phyloP scores from a whole-genome alignment of 1,140 invertebrate genomes.

The Pomacea maculata region DNA sequence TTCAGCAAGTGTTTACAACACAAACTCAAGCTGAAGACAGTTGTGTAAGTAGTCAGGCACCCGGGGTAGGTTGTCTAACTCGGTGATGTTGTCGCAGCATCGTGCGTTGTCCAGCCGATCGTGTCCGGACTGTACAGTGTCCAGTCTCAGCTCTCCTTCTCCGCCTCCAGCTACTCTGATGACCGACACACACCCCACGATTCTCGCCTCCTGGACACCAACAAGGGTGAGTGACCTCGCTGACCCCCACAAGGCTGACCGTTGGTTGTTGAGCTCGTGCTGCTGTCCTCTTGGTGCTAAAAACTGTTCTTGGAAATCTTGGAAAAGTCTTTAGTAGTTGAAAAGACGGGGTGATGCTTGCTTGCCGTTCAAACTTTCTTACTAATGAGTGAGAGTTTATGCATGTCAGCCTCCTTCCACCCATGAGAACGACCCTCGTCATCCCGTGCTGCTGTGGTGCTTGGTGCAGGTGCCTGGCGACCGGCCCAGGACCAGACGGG shows the following conservation, averaged over 20 bases:
- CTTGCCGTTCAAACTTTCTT: too few relatives aligned
- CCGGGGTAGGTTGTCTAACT: not conserved
- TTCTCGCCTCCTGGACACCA: constrained; percentile 10
- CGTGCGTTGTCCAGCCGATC: constrained; percentile 38
- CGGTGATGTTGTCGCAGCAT: constrained; percentile 18
- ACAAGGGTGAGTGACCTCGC: not conserved
- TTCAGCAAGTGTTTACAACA: too few relatives aligned
- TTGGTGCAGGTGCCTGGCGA: constrained; percentile 38
- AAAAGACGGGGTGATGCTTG: too few relatives aligned
- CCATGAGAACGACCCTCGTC: too few relatives aligned
- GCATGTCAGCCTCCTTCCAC: too few relatives aligned
- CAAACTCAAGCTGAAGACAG: too few relatives aligned
- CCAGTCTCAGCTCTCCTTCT: constrained; percentile 13
- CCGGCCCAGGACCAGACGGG: constrained; percentile 20
- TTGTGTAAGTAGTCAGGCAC: too few relatives aligned
- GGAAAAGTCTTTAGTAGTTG: too few relatives aligned
- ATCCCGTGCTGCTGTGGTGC: not conserved
- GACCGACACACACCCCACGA: constrained; percentile 1
- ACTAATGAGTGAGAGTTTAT: too few relatives aligned
- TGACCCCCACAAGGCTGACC: not conserved
- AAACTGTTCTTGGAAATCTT: too few relatives aligned
- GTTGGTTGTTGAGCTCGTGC: too few relatives aligned
- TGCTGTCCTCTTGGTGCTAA: too few relatives aligned
- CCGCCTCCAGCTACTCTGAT: constrained; percentile 4
- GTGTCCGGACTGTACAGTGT: constrained; percentile 49